Conservation (phyloP, 2,797 vertebrate species). For the Lerista edwardsae region DNA sequence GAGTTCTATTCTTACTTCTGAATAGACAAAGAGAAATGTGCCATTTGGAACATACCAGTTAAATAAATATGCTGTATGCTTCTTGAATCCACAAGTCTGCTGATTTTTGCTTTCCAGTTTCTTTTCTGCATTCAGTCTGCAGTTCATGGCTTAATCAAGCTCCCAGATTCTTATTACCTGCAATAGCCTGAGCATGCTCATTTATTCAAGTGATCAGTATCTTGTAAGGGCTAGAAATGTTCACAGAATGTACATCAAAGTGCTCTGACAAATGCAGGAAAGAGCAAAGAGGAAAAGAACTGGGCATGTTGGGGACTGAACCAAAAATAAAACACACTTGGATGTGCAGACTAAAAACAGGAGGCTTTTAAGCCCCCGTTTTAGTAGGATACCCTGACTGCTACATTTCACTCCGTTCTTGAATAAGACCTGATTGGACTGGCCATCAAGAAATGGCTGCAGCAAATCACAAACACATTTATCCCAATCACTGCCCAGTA, state of each 20-base stretch:
- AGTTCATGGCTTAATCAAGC: neutral
- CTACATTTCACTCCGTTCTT: neutral
- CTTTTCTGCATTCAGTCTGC: neutral
- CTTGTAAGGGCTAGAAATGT: neutral
- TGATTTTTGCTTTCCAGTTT: neutral
- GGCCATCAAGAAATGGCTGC: neutral
- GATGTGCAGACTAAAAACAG: neutral
- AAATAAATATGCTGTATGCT: neutral
- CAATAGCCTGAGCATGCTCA: neutral
- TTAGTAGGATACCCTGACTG: neutral
- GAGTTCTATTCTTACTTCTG: too few relatives aligned
- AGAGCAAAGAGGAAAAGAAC: neutral
- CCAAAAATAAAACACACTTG: neutral
- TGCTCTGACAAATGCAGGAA: neutral
- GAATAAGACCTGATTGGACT: neutral
- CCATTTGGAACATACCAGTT: too few relatives aligned
- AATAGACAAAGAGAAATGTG: too few relatives aligned
- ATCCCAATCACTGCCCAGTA: neutral
- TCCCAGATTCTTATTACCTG: neutral
- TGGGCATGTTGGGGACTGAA: neutral
- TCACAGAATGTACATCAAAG: neutral
- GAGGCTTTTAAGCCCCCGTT: neutral
- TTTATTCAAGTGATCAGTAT: neutral
- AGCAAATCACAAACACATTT: neutral
- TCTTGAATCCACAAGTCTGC: neutral